A percentile compares a stretch with the other conserved stretches of the same genome.
Evolutionary conservation across 1,140 invertebrate species (phyloP).

Genomic region (Papilio aristodemus): DNA sequence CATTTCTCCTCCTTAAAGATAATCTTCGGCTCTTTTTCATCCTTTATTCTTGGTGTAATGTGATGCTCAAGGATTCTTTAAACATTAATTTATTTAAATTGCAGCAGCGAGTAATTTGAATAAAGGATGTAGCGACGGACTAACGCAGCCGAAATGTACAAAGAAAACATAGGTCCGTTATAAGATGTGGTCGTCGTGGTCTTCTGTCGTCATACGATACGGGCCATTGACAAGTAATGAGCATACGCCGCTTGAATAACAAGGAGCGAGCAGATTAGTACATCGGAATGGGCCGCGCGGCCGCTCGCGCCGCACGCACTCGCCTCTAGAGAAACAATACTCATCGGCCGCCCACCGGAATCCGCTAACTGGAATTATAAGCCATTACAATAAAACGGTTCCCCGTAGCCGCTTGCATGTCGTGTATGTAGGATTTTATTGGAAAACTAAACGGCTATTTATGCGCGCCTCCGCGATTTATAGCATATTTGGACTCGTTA

Average conservation of each 20-base stretch:
- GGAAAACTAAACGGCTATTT: slow-evolving; percentile 44
- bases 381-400: slow-evolving; percentile 74
- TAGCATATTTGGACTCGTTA: slow-evolving; percentile 39
- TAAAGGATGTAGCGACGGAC: slow-evolving; percentile 12
- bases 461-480: slow-evolving; percentile 36
- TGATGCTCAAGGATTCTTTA: not conserved
- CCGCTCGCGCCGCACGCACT: slow-evolving; percentile 66
- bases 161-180: slow-evolving; percentile 56
- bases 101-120: slow-evolving; percentile 6
- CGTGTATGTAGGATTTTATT: slow-evolving; percentile 45
- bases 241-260: slow-evolving; percentile 67
- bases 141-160: slow-evolving; percentile 19
- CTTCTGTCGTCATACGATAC: slow-evolving; percentile 62
- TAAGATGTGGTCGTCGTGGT: slow-evolving; percentile 47
- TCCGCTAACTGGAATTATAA: slow-evolving; percentile 67
- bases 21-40: not conserved
- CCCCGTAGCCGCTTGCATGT: slow-evolving; percentile 55
- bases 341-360: slow-evolving; percentile 63
- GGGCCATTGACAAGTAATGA: slow-evolving; percentile 67
- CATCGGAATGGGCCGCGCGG: slow-evolving; percentile 62
- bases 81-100: slow-evolving; percentile 14
- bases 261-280: slow-evolving; percentile 62
- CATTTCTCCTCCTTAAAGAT: no score
- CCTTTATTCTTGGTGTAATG: not conserved
- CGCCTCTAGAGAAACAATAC: slow-evolving; percentile 63